Conservation (phyloP, 2,888 invertebrate genomes). For the Campaea margaritaria region DNA sequence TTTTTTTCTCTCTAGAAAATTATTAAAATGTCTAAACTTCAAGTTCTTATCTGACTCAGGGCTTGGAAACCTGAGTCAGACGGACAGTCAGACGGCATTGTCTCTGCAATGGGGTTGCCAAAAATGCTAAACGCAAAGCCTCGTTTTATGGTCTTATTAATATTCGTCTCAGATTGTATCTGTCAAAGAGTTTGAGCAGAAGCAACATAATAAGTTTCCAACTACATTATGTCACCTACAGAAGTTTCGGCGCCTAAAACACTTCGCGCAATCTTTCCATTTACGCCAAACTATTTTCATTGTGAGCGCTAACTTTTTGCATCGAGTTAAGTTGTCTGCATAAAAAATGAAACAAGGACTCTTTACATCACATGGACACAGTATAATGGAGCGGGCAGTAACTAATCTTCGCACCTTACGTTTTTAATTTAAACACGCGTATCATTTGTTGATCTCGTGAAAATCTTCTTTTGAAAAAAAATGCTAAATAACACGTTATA, state of each 20-base stretch:
- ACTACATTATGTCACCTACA: slow-evolving; percentile 13
- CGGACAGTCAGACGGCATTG: too few species aligned
- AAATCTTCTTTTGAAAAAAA: too few species aligned
- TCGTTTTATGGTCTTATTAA: too few species aligned
- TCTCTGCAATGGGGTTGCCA: too few species aligned
- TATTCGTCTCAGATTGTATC: neutral
- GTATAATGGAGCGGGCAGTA: slow-evolving; percentile 11
- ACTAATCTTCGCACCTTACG: neutral
- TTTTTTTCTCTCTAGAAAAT: too few species aligned
- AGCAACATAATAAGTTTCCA: slow-evolving; percentile 16
- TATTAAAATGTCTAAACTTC: too few species aligned
- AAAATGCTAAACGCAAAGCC: too few species aligned
- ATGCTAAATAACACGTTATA: too few species aligned
- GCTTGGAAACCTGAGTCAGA: too few species aligned
- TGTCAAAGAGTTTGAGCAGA: slow-evolving; percentile 6
- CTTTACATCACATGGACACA: slow-evolving; percentile 12
- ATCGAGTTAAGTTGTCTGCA: slow-evolving; percentile 39
- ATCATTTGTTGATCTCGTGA: too few species aligned
- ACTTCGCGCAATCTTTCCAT: slow-evolving; percentile 34
- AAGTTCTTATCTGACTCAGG: too few species aligned
- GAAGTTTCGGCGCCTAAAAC: slow-evolving; percentile 23
- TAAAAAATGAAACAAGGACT: slow-evolving; percentile 39
- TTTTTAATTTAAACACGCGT: too few species aligned
- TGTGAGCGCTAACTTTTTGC: slow-evolving; percentile 39
- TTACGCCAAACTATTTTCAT: slow-evolving; percentile 36